Percentiles rank a stretch among this genome's conserved stretches.
Evolutionary conservation across 2,113 vertebrate species (phyloP).

Genomic region (Ornithorhynchus anatinus): DNA sequence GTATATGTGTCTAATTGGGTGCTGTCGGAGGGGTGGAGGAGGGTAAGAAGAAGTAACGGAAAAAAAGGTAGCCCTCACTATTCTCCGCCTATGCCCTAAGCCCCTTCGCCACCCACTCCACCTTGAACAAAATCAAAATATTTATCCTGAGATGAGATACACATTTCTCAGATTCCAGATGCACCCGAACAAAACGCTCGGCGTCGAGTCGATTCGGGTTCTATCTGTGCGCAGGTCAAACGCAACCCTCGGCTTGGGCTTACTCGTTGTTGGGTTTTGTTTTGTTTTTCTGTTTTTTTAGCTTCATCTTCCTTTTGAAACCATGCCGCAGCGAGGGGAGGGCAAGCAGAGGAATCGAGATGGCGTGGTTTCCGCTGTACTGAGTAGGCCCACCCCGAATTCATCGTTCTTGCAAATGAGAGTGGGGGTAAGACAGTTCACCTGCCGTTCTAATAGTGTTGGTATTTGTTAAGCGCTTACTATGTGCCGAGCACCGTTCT

Average conservation of each 20-base stretch:
- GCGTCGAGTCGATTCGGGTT: conserved; percentile 61
- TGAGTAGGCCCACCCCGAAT: conserved; percentile 64
- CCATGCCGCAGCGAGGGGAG: conserved; percentile 15
- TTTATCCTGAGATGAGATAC: conserved; percentile 60
- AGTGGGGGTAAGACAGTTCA: conserved; percentile 65
- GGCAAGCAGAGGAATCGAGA: conserved; percentile 31
- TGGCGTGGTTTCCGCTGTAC: conserved; percentile 49
- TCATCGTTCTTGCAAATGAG: conserved; percentile 71
- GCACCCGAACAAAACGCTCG: conserved; percentile 61
- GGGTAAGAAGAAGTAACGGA: too few species aligned
- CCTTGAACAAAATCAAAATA: conserved; percentile 60
- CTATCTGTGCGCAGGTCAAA: conserved; percentile 58
- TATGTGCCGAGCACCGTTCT: too few species aligned
- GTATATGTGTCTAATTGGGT: too few species aligned
- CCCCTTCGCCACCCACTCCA: conserved; percentile 63
- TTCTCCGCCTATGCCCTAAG: too few species aligned
- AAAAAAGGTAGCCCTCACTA: too few species aligned
- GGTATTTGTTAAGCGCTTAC: too few species aligned
- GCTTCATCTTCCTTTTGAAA: conserved; percentile 5
- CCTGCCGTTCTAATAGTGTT: conserved; percentile 68
- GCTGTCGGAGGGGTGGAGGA: too few species aligned
- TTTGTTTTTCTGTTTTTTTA: conserved; percentile 48
- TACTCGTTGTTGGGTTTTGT: too few species aligned
- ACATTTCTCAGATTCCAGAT: conserved; percentile 62
- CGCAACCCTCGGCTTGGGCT: conserved; percentile 47